Evolutionary conservation across 2,113 vertebrate species (phyloP), one percentile per base, ranked within the genome.

Genomic region (Phylloscopus whistleri): DNA sequence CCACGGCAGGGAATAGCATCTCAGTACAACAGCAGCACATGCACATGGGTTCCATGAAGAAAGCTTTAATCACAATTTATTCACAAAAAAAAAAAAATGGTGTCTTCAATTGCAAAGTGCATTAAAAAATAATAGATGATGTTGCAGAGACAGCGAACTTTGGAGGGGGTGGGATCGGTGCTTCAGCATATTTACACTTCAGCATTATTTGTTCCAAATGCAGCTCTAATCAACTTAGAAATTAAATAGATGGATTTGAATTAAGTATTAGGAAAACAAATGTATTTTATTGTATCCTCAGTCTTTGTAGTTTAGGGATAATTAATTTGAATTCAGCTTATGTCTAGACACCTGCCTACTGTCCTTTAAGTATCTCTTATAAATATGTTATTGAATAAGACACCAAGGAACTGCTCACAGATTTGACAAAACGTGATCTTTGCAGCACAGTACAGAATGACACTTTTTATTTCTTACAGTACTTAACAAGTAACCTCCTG

Each of bases 41-140:
- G 6, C 2, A 2, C 27, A 33, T 2, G 0, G 13, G 10, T 7
- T 43, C 30, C 27, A 59, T 11, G 19, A 70, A 63, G 27, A 14
- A 74, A 23, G 7, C 48, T 94, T 95, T 81, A 69, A 76, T 74
- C 56, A 68, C 74, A 80, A 78, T 72, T 44, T 28, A 33, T 18
- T 33, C 14, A 56, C 51, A 6, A 60, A 30, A 63, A 35, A 23
- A 0, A 6, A 60, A 28, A 63, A 35, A 23, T 0, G 3, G 33
- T 44, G 56, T 16, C 39, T 44, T 63, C 55, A 24, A 76, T 30
- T 35, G 31, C 28, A 88, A 94, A 92, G 24, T 5, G 9, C 31
- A 53, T n/a, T 48, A 18, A 73, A 64, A 43, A 27, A n/a, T 35
- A 58, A 83, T 3, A 58, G 16, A 20, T 63, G 72, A 58, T 13